A percentile compares a stretch with the other conserved stretches of the same genome.
Evolutionary conservation across 2,113 vertebrate species (phyloP).

Genomic region (Macroglossus sobrinus): DNA sequence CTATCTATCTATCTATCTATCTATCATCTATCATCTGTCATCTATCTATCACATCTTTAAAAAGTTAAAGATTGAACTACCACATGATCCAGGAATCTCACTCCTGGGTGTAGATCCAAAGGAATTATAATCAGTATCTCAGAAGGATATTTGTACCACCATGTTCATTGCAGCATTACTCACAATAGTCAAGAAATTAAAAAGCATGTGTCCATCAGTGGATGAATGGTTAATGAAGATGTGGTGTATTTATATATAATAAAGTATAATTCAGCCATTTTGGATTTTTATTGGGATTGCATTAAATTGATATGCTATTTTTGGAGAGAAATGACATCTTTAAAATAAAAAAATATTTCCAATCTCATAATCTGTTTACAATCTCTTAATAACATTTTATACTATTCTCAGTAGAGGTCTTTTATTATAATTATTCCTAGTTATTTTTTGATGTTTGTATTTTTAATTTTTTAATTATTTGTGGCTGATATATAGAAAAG

Average conservation of each 20-base stretch:
- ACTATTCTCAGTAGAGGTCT: neutral
- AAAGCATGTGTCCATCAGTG: neutral
- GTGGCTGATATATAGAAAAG: neutral
- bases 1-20: too few species aligned
- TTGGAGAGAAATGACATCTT: neutral
- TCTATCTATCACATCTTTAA: neutral
- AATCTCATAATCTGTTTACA: neutral
- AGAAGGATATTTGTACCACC: neutral
- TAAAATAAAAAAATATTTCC: neutral
- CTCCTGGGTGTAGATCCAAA: neutral
- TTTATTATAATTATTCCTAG: neutral
- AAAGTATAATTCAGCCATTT: neutral
- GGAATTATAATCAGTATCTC: neutral
- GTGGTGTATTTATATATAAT: neutral
- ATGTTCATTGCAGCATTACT: neutral
- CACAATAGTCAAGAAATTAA: too few species aligned
- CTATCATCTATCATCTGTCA: too few species aligned
- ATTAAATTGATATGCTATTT: neutral
- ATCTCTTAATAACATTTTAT: neutral
- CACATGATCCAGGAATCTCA: neutral
- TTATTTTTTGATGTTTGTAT: neutral
- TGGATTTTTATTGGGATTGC: neutral
- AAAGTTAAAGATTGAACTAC: neutral
- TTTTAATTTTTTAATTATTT: neutral
- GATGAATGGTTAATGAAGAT: neutral